Conservation (phyloP, 92 coral and sea anemone genomes). For the Porites lobata region DNA sequence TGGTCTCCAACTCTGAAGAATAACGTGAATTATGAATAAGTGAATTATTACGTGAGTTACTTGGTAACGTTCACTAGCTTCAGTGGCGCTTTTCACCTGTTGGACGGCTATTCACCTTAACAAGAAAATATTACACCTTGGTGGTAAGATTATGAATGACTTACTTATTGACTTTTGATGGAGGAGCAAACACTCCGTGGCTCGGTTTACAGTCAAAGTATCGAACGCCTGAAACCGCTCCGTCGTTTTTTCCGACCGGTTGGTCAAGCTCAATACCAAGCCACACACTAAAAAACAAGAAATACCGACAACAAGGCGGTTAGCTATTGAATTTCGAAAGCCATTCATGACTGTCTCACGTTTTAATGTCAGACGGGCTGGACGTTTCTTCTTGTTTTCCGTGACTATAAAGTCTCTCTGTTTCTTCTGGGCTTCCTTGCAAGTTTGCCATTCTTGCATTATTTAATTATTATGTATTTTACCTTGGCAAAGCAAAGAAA, state of each 20-base stretch:
- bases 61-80: no score
- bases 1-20: slow-evolving; percentile 18
- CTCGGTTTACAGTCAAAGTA: slow-evolving; percentile 94
- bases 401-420: no score
- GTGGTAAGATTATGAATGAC: slow-evolving; percentile 5
- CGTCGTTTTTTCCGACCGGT: slow-evolving; percentile 96
- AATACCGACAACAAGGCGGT: not conserved
- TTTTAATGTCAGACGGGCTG: no score
- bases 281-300: slow-evolving; percentile 76
- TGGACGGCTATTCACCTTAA: not conserved
- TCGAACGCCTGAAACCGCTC: slow-evolving; percentile 94
- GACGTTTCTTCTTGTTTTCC: no score
- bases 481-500: no score
- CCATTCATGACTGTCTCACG: no score
- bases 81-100: no score
- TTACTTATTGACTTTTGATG: slow-evolving; percentile 86
- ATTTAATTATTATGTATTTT: no score
- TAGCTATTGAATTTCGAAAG: not conserved
- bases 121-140: not conserved
- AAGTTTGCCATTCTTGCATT: no score
- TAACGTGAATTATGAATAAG: not conserved
- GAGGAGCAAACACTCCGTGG: slow-evolving; percentile 95
- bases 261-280: slow-evolving; percentile 95
- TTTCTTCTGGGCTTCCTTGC: no score
- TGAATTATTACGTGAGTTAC: not conserved